These are phyloP conservation scores for Parapristionchus giblindavisi DNA, from an alignment of 2,888 invertebrate species.

Conservation along the genomic window DNA sequence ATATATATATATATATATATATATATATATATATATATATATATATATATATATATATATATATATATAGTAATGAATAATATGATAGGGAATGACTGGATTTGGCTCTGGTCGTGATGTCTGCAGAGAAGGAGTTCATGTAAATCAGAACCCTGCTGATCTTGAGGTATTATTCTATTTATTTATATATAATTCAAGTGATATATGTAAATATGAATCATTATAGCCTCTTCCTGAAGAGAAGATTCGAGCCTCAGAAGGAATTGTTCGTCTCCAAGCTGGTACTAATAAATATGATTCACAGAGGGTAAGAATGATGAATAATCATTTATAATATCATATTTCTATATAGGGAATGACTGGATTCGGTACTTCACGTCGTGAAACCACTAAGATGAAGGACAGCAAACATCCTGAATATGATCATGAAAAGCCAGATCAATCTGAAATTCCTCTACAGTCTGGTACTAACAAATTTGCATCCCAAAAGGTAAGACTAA, in stretches of 20 bases:
- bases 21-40: slow-evolving; percentile 10
- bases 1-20: background rate
- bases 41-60: slow-evolving; percentile 2
- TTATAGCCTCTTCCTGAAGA: slow-evolving; percentile 69
- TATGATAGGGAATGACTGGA: slow-evolving; percentile 61
- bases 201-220: background rate
- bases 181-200: background rate
- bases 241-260: slow-evolving; percentile 69
- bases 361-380: slow-evolving; percentile 68
- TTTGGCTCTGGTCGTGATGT: slow-evolving; percentile 70
- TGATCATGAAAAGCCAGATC: slow-evolving; percentile 68
- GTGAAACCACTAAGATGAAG: slow-evolving; percentile 69
- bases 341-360: slow-evolving; percentile 60
- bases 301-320: slow-evolving; percentile 58
- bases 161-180: slow-evolving; percentile 43
- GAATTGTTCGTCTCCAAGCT: slow-evolving; percentile 69
- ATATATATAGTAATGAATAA: background rate
- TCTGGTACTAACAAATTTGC: slow-evolving; percentile 69
- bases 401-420: slow-evolving; percentile 70
- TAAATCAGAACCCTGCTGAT: slow-evolving; percentile 63
- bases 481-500: slow-evolving; percentile 55
- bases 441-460: slow-evolving; percentile 68
- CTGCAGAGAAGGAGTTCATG: slow-evolving; percentile 66
- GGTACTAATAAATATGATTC: slow-evolving; percentile 69
- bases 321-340: background rate